Conservation (phyloP, 2,888 invertebrate species). For the Aphodius granarius region DNA sequence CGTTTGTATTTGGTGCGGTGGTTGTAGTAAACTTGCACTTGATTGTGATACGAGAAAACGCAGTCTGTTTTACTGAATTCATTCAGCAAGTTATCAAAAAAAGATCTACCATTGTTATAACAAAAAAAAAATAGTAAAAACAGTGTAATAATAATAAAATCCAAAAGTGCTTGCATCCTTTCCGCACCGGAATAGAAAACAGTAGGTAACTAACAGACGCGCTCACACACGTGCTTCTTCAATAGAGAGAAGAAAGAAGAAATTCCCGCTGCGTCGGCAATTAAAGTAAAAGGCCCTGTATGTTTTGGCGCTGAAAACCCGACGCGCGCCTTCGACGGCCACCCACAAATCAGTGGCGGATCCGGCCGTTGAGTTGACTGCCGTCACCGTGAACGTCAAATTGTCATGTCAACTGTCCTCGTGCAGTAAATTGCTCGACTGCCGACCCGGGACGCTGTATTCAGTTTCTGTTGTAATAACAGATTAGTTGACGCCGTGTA, state of each 20-base stretch:
- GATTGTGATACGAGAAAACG: neutral
- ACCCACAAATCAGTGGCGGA: slow-evolving; percentile 35
- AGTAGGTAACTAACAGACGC: neutral
- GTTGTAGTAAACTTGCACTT: neutral
- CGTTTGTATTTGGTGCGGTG: neutral
- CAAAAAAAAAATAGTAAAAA: too few relatives aligned
- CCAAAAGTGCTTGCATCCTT: neutral
- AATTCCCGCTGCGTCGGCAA: neutral
- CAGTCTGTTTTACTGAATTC: neutral
- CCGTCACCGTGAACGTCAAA: slow-evolving; percentile 36
- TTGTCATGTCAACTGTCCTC: slow-evolving; percentile 39
- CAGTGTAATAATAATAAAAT: neutral
- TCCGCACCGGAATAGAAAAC: neutral
- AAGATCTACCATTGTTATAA: too few relatives aligned
- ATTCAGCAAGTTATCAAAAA: neutral
- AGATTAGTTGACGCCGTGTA: slow-evolving; percentile 37
- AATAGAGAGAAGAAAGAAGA: neutral
- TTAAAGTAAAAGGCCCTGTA: slow-evolving; percentile 16
- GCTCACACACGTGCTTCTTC: neutral
- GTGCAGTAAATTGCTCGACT: slow-evolving; percentile 33
- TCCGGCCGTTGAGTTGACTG: slow-evolving; percentile 35
- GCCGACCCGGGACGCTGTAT: slow-evolving; percentile 15
- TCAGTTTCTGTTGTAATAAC: slow-evolving; percentile 31
- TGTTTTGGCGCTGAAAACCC: slow-evolving; percentile 36
- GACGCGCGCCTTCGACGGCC: slow-evolving; percentile 26